A percentile compares a stretch with the other conserved stretches of the same genome.
These are phyloP conservation scores for Hyles vespertilio DNA, from an alignment of 1,140 invertebrate genomes.

Conservation along the genomic window DNA sequence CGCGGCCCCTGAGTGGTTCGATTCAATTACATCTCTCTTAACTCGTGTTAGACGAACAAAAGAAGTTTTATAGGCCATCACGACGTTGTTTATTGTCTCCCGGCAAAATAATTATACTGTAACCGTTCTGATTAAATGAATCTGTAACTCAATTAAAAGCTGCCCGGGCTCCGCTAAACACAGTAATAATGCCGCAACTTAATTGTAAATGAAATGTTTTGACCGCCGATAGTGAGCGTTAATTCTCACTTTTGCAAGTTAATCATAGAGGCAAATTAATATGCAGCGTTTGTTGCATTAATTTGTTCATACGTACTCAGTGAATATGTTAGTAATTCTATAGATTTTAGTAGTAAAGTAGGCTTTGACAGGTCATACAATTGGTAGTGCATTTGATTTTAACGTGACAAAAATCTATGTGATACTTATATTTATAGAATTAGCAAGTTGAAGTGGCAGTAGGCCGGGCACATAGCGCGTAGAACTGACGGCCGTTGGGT, in stretches of 20 bases:
- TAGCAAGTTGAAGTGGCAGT: too few species aligned
- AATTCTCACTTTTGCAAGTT: background rate
- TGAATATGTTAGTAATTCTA: too few species aligned
- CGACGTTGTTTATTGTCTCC: constrained; percentile 18
- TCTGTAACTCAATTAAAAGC: constrained; percentile 17
- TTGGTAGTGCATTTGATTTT: too few species aligned
- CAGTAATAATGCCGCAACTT: background rate
- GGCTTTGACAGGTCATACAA: too few species aligned
- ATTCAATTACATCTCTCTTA: constrained; percentile 22
- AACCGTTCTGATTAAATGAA: constrained; percentile 12
- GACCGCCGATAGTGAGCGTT: background rate
- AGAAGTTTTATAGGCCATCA: constrained; percentile 17
- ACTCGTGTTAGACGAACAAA: constrained; percentile 14
- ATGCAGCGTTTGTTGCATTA: too few species aligned
- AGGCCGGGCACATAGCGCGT: too few species aligned
- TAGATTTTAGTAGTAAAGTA: too few species aligned
- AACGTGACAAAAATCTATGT: too few species aligned
- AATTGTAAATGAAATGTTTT: constrained; percentile 6
- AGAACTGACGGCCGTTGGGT: too few species aligned
- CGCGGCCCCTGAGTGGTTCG: constrained; percentile 21
- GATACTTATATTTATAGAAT: too few species aligned
- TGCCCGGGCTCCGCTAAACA: background rate
- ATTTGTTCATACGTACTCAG: too few species aligned
- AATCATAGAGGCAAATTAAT: too few species aligned
- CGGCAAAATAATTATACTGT: constrained; percentile 15